Conservation (phyloP, 2,888 invertebrate genomes). For the Drosophila villosipedis region DNA sequence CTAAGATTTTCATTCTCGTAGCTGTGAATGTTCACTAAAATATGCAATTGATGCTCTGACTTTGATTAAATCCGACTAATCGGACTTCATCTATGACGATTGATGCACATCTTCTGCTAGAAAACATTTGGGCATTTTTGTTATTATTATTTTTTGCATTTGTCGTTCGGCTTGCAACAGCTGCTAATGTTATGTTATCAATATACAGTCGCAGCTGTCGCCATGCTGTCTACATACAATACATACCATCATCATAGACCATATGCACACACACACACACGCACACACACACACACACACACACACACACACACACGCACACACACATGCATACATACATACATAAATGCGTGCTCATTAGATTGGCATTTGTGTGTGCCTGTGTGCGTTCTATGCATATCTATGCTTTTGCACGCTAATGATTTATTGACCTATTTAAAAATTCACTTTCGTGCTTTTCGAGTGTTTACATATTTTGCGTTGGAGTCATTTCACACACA, state of each 20-base stretch:
- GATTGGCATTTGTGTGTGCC: background rate
- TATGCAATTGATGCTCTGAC: background rate
- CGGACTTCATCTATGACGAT: background rate
- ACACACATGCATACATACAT: background rate
- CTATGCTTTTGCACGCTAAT: conserved; percentile 23
- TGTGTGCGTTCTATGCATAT: conserved; percentile 26
- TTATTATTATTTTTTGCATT: background rate
- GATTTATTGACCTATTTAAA: conserved; percentile 44
- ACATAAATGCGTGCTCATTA: background rate
- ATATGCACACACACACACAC: background rate
- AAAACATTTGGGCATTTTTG: background rate
- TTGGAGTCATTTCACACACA: background rate
- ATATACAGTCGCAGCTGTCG: conserved; percentile 31
- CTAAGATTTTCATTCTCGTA: background rate
- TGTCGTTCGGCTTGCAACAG: conserved; percentile 12
- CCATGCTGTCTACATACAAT: conserved; percentile 50
- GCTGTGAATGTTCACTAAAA: background rate
- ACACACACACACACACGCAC: background rate
- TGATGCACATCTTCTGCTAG: background rate
- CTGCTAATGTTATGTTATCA: conserved; percentile 38
- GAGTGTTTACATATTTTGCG: conserved; percentile 11
- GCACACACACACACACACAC: conserved; percentile 1
- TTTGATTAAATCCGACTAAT: background rate
- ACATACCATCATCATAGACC: conserved; percentile 1
- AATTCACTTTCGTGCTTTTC: conserved; percentile 10